Evolutionary conservation across 2,113 vertebrate genomes (phyloP), one percentile per base, ranked within the genome.

Genomic region (Scortum barcoo): DNA sequence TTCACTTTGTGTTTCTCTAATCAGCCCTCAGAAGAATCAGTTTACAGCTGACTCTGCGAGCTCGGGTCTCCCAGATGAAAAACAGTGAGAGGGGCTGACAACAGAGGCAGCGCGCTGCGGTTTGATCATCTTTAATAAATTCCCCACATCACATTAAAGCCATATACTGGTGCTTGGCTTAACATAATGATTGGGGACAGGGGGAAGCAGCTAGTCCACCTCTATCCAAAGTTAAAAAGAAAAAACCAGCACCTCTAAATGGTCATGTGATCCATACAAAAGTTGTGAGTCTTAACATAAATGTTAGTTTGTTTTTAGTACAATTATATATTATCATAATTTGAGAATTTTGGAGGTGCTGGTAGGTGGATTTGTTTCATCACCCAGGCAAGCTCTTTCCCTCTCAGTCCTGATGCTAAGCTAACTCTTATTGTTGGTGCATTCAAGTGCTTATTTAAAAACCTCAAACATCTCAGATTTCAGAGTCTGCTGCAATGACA

Each of bases 1-100:
- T 84, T 83, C 70, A 20, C 80, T 87, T 83, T 81, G 83, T 72
- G 65, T 30, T 33, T 53, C 67, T 68, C 28, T 86, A 30, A 83
- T 80, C 48, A 82, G 61, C 56, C n/a, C 40, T 72, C 33, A 10
- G 62, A 72, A 62, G 50, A 69, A 30, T 26, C 67, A 20, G 50
- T 40, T 33, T 12, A 1, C 26, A 24, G 75, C 42, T 50, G 54
- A 75, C 68, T 33, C 44, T 62, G n/a, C 33, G 68, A 72, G 60
- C 36, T 33, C 9, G 1, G 9, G 30, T 69, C 80, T 57, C 58
- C 16, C 30, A 36, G 11, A 68, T 57, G 44, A 72, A 56, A 67
- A 1, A 8, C 67, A 78, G 66, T 6, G 40, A 74, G 7, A 44
- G 60, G 40, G 54, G 46, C 68, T 22, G 67, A 80, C 38, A 65